These are phyloP conservation scores for Rhinogobius similis DNA, from an alignment of 2,113 vertebrate genomes.

Conservation along the genomic window DNA sequence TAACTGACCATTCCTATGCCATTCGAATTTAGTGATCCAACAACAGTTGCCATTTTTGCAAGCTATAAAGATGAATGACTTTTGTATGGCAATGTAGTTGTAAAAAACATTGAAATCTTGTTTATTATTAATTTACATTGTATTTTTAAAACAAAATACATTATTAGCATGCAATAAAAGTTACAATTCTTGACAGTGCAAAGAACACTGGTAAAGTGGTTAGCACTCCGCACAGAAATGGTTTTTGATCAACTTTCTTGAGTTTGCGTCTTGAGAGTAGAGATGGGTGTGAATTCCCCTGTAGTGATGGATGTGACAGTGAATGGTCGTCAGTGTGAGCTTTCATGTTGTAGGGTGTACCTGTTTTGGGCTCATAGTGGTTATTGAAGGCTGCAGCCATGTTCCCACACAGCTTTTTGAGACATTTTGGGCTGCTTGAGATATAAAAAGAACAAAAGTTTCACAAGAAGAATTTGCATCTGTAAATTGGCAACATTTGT, in stretches of 20 bases:
- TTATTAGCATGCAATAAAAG: neutral
- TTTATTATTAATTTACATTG: neutral
- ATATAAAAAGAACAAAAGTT: neutral
- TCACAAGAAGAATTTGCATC: neutral
- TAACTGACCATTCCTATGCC: neutral
- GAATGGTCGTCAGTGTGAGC: neutral
- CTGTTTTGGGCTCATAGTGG: neutral
- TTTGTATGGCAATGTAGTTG: neutral
- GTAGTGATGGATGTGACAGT: neutral
- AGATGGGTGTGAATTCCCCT: no score
- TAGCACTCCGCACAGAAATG: neutral
- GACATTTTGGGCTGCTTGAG: neutral
- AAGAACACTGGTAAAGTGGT: neutral
- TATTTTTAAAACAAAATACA: neutral
- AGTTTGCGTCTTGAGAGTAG: no score
- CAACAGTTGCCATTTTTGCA: slow-evolving; percentile 9
- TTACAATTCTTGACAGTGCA: neutral
- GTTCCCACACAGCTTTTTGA: neutral
- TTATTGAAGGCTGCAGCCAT: neutral
- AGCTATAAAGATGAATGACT: neutral
- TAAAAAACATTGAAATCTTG: neutral
- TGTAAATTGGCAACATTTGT: neutral
- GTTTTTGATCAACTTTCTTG: neutral
- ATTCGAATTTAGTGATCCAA: neutral
- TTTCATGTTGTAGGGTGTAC: neutral